A percentile compares a stretch with the other conserved stretches of the same genome.
These are phyloP conservation scores for Hirtodrosophila duncani DNA, from an alignment of 2,888 invertebrate genomes.

Conservation along the genomic window DNA sequence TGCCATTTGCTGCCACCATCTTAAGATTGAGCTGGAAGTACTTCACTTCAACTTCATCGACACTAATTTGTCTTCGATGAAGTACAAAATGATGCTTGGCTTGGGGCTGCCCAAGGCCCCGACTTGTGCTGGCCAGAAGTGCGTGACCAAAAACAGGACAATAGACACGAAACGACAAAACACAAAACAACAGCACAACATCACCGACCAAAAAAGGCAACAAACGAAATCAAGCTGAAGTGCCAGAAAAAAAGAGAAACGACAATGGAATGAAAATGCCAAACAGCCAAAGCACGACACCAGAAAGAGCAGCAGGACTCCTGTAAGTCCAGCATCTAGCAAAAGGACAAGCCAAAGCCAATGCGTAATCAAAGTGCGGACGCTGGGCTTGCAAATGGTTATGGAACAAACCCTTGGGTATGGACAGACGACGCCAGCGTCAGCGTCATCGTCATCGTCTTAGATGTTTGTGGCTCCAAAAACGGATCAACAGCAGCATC, in stretches of 20 bases:
- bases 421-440: constrained; percentile 54
- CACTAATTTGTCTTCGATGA: constrained; percentile 63
- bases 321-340: constrained; percentile 1
- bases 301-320: constrained; percentile 5
- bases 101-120: constrained; percentile 2
- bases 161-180: constrained; percentile 3
- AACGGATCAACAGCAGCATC: constrained; percentile 48
- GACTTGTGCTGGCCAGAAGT: constrained; percentile 39
- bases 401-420: constrained; percentile 5
- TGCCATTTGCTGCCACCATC: too few species aligned
- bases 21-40: not conserved
- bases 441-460: constrained; percentile 47
- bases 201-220: constrained; percentile 7
- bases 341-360: constrained; percentile 41
- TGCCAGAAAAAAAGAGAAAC: too few species aligned
- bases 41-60: constrained; percentile 44
- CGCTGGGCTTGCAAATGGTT: constrained; percentile 5
- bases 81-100: constrained; percentile 40
- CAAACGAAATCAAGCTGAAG: constrained; percentile 59
- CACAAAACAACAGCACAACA: constrained; percentile 25
- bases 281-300: constrained; percentile 27
- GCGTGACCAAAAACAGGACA: constrained; percentile 40
- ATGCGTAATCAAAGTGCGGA: constrained; percentile 65
- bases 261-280: constrained; percentile 55
- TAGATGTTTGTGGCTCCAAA: constrained; percentile 54